These are phyloP conservation scores for Drosophila diplacantha DNA, from an alignment of 2,888 invertebrate genomes.

Conservation along the genomic window DNA sequence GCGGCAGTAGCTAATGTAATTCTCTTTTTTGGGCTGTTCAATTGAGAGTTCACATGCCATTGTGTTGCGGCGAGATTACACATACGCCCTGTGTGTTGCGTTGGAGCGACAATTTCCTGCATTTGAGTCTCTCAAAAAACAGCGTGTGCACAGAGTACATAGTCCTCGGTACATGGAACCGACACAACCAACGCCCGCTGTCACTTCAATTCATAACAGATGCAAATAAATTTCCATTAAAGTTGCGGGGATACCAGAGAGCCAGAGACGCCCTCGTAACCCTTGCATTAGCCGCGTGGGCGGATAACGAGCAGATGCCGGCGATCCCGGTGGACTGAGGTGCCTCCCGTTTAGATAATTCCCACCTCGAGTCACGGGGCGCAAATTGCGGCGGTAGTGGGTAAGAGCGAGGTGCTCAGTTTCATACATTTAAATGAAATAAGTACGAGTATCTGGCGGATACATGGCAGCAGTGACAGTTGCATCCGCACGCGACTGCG, in stretches of 20 bases:
- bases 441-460: slow-evolving; percentile 23
- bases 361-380: slow-evolving; percentile 54
- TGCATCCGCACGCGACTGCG: slow-evolving; percentile 48
- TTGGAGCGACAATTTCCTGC: slow-evolving; percentile 36
- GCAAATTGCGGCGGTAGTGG: slow-evolving; percentile 38
- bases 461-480: slow-evolving; percentile 16
- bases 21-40: slow-evolving; percentile 26
- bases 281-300: slow-evolving; percentile 28
- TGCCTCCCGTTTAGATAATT: slow-evolving; percentile 62
- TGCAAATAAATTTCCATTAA: slow-evolving; percentile 71
- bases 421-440: slow-evolving; percentile 43
- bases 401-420: slow-evolving; percentile 52
- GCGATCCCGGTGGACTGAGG: slow-evolving; percentile 29
- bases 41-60: slow-evolving; percentile 48
- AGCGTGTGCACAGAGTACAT: slow-evolving; percentile 17
- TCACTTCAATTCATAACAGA: slow-evolving; percentile 66
- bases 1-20: slow-evolving; percentile 13
- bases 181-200: slow-evolving; percentile 57
- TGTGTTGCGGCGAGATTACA: slow-evolving; percentile 52
- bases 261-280: slow-evolving; percentile 2
- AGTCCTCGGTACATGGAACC: slow-evolving; percentile 11
- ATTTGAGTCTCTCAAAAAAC: slow-evolving; percentile 19
- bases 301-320: slow-evolving; percentile 34
- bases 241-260: slow-evolving; percentile 22
- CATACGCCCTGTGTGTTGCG: slow-evolving; percentile 52